Evolutionary conservation across 2,797 vertebrate species (phyloP).

Genomic region (Myotis daubentonii): DNA sequence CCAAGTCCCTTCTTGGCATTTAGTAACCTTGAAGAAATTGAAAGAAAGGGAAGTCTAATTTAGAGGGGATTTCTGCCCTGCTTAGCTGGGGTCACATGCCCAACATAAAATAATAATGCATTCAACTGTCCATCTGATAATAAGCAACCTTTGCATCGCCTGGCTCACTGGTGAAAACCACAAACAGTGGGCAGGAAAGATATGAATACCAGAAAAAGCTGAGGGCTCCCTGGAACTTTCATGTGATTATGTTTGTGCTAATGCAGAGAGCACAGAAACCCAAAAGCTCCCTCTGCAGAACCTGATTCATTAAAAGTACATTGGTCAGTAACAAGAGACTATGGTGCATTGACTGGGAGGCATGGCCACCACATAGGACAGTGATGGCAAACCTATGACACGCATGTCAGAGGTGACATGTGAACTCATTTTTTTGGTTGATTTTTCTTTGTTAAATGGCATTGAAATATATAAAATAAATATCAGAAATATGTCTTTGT

Average conservation of each 20-base stretch:
- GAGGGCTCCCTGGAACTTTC: conserved; percentile 81
- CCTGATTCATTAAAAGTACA: conserved; percentile 84
- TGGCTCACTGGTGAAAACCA: conserved; percentile 76
- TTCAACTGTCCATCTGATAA: conserved; percentile 83
- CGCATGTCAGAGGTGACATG: too few relatives aligned
- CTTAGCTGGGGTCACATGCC: conserved; percentile 82
- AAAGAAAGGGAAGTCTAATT: conserved; percentile 84
- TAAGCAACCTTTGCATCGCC: conserved; percentile 83
- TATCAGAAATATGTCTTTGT: too few relatives aligned
- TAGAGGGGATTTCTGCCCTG: conserved; percentile 79
- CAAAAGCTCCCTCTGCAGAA: conserved; percentile 78
- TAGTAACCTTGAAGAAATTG: conserved; percentile 80
- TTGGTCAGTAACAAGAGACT: conserved; percentile 71
- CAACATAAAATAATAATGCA: conserved; percentile 86
- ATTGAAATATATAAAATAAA: too few relatives aligned
- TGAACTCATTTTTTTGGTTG: too few relatives aligned
- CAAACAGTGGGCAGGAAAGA: conserved; percentile 75
- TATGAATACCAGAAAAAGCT: conserved; percentile 78
- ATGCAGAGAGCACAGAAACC: conserved; percentile 77
- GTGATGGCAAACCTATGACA: too few relatives aligned
- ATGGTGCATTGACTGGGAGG: not conserved
- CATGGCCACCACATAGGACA: fast-evolving
- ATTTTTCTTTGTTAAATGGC: too few relatives aligned
- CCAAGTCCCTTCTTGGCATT: conserved; percentile 76
- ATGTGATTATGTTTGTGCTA: conserved; percentile 85